phyloP scores from a whole-genome alignment of 2,113 vertebrate genomes.

The Salvator merianae region DNA sequence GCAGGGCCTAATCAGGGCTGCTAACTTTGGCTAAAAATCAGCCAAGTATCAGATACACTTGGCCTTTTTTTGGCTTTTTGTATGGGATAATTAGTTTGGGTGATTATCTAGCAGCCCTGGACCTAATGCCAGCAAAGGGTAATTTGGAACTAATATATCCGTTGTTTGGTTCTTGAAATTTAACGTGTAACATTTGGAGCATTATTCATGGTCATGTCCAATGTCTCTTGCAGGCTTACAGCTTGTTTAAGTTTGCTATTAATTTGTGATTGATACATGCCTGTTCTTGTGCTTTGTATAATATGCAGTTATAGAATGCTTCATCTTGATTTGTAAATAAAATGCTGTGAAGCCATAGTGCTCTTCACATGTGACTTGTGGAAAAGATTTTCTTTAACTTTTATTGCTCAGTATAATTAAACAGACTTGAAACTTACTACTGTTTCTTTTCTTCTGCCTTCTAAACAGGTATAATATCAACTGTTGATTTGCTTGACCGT shows the following conservation, averaged over 20 bases:
- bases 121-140: background rate
- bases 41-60: too few relatives aligned
- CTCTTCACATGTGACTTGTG: background rate
- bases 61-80: too few relatives aligned
- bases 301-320: background rate
- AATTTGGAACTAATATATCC: background rate
- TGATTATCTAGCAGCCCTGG: too few relatives aligned
- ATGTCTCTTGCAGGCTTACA: background rate
- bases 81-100: too few relatives aligned
- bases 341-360: background rate
- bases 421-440: background rate
- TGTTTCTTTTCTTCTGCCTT: conserved; percentile 1
- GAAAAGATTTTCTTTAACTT: background rate
- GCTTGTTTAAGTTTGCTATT: background rate
- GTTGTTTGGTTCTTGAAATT: background rate
- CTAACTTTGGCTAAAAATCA: too few relatives aligned
- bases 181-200: background rate
- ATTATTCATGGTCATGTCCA: background rate
- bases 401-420: background rate
- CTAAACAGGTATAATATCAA: conserved; percentile 86
- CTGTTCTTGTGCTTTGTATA: background rate
- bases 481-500: conserved; percentile 87
- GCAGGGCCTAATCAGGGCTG: too few relatives aligned
- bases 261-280: background rate
- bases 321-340: background rate